Base-by-base conservation (phyloP, 1,140 invertebrate genomes). In the Conus ventricosus region DNA sequence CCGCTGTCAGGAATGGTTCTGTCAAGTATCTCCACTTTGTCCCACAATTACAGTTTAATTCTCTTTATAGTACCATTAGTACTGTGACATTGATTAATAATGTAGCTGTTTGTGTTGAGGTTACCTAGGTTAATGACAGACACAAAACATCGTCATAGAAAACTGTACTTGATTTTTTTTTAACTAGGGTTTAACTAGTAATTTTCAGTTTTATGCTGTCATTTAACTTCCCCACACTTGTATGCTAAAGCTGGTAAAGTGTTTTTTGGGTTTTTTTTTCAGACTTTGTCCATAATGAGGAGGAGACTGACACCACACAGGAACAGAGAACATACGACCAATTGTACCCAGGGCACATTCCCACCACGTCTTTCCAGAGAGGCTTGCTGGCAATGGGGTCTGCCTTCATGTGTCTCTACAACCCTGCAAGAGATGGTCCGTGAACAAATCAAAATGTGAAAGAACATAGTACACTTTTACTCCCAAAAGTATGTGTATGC, bases 301-400 rank as follows among this genome's bases (percentile, higher is more conserved):
- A 23, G 39, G 88, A 90, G 15, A 76, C 75, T 13, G 27, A 85
- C 25, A 60, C 17, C 7, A 13, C 71, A 8, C 57, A 81, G 25
- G 23, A 71, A 17, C 54, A 85, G 7, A 63, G 63, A 20, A 55
- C 57, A 0, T 92, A 92, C 86, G 92, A 93, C 87, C 85, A 90
- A 15, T 87, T 94, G 13, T 96, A 96, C 90, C 91, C 92, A 10
- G 96, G 97, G 90, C 97, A 97, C 94, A 97, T 98, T 87, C 95
- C 96, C 53, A 96, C 97, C 53, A 97, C 96, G 81, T 27, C 93
- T 11, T 96, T 99, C 89, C 98, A 99, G 95, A 97, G 96, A 94
- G 92, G 96, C 1, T 89, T 98, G 15, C 96, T 99, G 13, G 96
- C 97, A 11, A 94, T 97, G 2, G 98, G 98, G 8, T 98, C 98